Evolutionary conservation across 2,113 vertebrate species (phyloP), one percentile per base, ranked within the genome.

Genomic region (Chionis minor): DNA sequence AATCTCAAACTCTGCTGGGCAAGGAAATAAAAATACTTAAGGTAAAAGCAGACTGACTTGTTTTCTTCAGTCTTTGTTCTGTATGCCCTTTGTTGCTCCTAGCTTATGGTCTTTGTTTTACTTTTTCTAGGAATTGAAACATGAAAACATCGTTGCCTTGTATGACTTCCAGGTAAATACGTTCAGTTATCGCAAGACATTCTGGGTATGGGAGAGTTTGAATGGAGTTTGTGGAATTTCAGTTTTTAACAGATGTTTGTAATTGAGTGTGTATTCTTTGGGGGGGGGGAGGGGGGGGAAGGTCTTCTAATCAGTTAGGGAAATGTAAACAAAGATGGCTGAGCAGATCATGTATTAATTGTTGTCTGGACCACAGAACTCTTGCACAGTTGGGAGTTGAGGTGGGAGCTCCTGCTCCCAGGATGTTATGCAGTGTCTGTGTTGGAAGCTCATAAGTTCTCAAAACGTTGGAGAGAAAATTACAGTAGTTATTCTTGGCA

Each of bases 11-110:
- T 28, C 98, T 99, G 52, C 97, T 99, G 83, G 99, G 98, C 47
- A 99, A 99, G 97, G 99, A 99, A 96, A 99, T 99, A 72, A 99
- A 99, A 96, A 99, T 99, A 94, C 97, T 99, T 55, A 99, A 99
- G 99, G 99, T 99, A 98, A 97, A 95, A 18, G 59, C 15, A 78
- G 52, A 35, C 52, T 38, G 42, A 33, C 13, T 84, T 91, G 6
- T 71, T 96, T 88, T 83, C 16, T 88, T 71, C 13, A 24, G 23
- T 54, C 44, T 95, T 85, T 78, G 38, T 92, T 94, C 12, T 69
- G 0, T 12, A 4, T 70, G 28, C 2, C 20, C 6, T 65, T 93
- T 86, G 56, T 93, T 90, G 49, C 47, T 83, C 30, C 8, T 38
- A 26, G 67, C 81, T 98, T 58, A 97, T 10, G 16, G 54, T 30